Conservation (phyloP, 2,797 vertebrate species). For the Takifugu rubripes region DNA sequence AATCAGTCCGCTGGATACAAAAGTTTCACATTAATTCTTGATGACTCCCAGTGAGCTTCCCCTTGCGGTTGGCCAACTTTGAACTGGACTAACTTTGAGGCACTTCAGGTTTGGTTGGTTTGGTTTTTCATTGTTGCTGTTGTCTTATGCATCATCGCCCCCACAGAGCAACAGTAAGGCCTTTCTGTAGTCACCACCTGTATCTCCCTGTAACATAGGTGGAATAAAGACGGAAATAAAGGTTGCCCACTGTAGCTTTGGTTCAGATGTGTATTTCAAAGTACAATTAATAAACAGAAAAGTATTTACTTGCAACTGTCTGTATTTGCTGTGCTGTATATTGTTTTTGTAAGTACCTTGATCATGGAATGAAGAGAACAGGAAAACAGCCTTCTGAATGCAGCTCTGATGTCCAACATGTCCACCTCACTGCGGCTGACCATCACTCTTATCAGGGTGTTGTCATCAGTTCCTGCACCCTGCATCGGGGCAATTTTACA, state of each 20-base stretch:
- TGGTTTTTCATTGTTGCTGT: conserved; percentile 4
- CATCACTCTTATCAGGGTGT: conserved; percentile 88
- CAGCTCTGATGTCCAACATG: conserved; percentile 83
- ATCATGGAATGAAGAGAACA: conserved; percentile 87
- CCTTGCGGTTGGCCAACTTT: conserved; percentile 13
- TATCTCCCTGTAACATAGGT: conserved; percentile 80
- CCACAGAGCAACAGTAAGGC: conserved; percentile 86
- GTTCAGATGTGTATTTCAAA: too few species aligned
- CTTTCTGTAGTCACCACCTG: conserved; percentile 87
- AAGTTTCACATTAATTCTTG: conserved; percentile 3
- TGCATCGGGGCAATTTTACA: conserved; percentile 29
- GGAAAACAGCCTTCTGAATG: conserved; percentile 84
- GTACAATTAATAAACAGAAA: neutral
- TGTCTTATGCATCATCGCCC: conserved; percentile 79
- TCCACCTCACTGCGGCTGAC: conserved; percentile 89
- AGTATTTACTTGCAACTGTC: neutral
- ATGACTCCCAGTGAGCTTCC: conserved; percentile 11
- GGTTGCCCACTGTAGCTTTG: too few species aligned
- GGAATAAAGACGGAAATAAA: too few species aligned
- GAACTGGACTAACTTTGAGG: conserved; percentile 14
- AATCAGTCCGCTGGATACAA: neutral
- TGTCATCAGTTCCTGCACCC: conserved; percentile 89
- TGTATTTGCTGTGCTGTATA: neutral
- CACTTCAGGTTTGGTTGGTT: conserved; percentile 38
- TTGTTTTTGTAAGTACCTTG: conserved; percentile 70